Evolutionary conservation across 2,888 invertebrate species (phyloP).

Genomic region (Cancer borealis): DNA sequence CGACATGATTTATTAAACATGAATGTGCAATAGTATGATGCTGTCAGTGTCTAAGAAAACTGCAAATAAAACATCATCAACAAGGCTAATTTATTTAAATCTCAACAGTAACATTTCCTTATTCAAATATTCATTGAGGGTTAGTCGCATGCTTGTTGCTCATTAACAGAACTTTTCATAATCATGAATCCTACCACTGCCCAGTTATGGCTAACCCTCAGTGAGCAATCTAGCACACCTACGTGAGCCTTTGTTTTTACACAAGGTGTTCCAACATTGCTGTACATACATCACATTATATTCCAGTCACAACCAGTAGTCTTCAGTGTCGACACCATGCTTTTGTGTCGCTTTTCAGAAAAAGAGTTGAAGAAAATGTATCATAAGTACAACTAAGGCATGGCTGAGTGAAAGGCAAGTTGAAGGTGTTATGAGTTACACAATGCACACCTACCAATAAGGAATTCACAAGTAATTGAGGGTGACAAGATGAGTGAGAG

Average conservation of each 20-base stretch:
- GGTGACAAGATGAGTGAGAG: not conserved
- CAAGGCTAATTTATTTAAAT: conserved; percentile 73
- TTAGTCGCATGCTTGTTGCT: not conserved
- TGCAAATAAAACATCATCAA: conserved; percentile 48
- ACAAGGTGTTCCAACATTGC: too few relatives aligned
- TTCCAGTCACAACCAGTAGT: not conserved
- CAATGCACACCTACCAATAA: not conserved
- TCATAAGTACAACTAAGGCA: conserved; percentile 29
- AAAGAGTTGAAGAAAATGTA: not conserved
- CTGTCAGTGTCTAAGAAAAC: not conserved
- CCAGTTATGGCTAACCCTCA: not conserved
- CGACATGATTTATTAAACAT: not conserved
- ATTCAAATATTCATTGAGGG: conserved; percentile 47
- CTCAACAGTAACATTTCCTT: conserved; percentile 73
- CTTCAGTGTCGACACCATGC: not conserved
- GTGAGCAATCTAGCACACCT: not conserved
- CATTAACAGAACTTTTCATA: conserved; percentile 35
- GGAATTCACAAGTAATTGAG: not conserved
- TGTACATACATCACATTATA: too few relatives aligned
- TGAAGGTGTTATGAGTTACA: not conserved
- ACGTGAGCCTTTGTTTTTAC: not conserved
- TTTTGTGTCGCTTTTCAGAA: conserved; percentile 38
- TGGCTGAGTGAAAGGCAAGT: not conserved
- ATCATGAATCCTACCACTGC: not conserved
- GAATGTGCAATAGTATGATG: not conserved